phyloP scores from a whole-genome alignment of 2,888 invertebrate genomes.

The Argyresthia goedartella region DNA sequence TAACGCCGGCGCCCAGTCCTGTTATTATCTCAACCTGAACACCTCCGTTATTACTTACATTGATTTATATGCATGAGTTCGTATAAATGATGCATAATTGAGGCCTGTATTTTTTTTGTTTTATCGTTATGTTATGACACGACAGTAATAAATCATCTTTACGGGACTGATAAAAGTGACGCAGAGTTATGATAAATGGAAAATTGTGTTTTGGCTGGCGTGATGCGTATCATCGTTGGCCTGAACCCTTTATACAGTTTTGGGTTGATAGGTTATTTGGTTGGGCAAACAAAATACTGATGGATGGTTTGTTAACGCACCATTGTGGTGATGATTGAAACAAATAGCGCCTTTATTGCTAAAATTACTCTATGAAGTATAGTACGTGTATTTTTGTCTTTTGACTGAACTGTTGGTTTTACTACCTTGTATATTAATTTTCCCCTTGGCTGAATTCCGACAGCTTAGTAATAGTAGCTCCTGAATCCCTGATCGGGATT shows the following conservation, averaged over 20 bases:
- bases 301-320: no score
- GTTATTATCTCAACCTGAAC: conserved; percentile 36
- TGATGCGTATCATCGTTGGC: background rate
- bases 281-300: background rate
- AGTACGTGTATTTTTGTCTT: no score
- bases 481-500: no score
- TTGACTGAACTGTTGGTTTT: no score
- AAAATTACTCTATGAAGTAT: no score
- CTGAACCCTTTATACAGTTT: background rate
- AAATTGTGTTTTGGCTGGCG: conserved; percentile 10
- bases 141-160: conserved; percentile 46
- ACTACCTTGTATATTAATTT: no score
- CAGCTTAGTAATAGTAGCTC: no score
- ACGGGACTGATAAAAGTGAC: conserved; percentile 9
- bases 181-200: conserved; percentile 21
- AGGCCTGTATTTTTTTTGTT: conserved; percentile 23
- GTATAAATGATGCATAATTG: conserved; percentile 56
- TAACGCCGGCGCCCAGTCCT: conserved; percentile 23
- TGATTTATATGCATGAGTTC: conserved; percentile 61
- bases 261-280: background rate
- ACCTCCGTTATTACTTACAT: conserved; percentile 33
- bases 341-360: no score
- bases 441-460: no score
- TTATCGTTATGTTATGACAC: conserved; percentile 7
- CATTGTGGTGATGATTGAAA: no score